Percentiles rank a stretch among this genome's conserved stretches.
phyloP scores from a whole-genome alignment of 2,888 invertebrate genomes.

The Scaeva pyrastri region DNA sequence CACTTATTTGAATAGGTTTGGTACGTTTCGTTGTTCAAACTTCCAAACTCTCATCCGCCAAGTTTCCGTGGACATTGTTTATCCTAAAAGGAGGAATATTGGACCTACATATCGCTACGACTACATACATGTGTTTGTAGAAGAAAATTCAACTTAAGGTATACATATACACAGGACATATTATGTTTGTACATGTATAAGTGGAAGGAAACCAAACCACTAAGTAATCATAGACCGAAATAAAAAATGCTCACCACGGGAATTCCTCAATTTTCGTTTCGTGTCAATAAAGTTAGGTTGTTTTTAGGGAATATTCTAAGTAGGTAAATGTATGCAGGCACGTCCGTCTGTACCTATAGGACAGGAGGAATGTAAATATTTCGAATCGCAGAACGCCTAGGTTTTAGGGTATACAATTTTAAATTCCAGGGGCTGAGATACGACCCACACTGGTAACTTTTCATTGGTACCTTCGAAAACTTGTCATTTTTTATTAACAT shows the following conservation, averaged over 20 bases:
- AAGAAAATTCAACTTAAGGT: not conserved
- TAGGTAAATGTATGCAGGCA: conserved; percentile 31
- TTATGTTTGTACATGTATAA: not conserved
- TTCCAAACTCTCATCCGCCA: too few relatives aligned
- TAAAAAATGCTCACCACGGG: conserved; percentile 35
- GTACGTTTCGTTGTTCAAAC: conserved; percentile 34
- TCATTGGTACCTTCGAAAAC: too few relatives aligned
- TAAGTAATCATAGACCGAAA: conserved; percentile 2
- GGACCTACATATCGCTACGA: too few relatives aligned
- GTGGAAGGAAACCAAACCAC: conserved; percentile 1
- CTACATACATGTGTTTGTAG: too few relatives aligned
- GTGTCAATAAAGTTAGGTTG: conserved; percentile 16
- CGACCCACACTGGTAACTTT: too few relatives aligned
- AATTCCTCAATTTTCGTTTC: conserved; percentile 58
- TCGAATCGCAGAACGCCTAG: not conserved
- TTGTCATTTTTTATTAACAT: too few relatives aligned
- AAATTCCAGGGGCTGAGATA: too few relatives aligned
- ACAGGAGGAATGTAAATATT: conserved; percentile 2
- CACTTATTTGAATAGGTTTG: conserved; percentile 59
- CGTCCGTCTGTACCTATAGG: conserved; percentile 47
- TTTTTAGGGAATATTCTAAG: not conserved
- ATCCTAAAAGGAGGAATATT: not conserved
- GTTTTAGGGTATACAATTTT: not conserved
- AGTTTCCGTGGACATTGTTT: not conserved
- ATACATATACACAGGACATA: conserved; percentile 6